Evolutionary conservation across 2,113 vertebrate genomes (phyloP).

Genomic region (Aldabrachelys gigantea): DNA sequence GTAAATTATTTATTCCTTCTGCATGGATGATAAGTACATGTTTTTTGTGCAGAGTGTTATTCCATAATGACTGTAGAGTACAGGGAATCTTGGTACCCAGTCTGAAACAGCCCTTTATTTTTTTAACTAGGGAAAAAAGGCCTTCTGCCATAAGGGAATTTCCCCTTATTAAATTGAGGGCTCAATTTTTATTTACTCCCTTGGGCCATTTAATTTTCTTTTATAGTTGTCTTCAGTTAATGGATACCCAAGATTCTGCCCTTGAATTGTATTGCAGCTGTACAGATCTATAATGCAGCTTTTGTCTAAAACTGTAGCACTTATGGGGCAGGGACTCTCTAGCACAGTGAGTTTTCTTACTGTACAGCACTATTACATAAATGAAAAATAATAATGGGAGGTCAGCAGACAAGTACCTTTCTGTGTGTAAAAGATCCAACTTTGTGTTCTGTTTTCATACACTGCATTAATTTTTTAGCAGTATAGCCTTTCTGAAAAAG

Average conservation of each 20-base stretch:
- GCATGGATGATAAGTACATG: neutral
- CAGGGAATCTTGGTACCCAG: constrained; percentile 27
- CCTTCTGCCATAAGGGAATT: neutral
- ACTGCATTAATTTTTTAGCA: too few relatives aligned
- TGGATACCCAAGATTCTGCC: neutral
- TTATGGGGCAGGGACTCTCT: neutral
- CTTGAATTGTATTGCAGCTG: neutral
- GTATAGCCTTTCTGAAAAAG: too few relatives aligned
- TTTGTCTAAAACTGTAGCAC: neutral
- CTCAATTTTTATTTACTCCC: neutral
- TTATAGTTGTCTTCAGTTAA: neutral
- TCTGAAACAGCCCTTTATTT: constrained; percentile 21
- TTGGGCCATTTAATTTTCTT: neutral
- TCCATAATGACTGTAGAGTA: constrained; percentile 6
- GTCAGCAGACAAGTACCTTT: neutral
- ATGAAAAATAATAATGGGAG: neutral
- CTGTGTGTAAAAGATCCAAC: too few relatives aligned
- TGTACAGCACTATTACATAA: neutral
- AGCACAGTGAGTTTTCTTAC: neutral
- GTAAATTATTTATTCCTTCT: constrained; percentile 71
- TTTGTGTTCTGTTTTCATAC: too few relatives aligned
- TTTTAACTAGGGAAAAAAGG: constrained; percentile 6
- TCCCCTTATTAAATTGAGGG: neutral
- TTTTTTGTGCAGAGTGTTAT: constrained; percentile 1
- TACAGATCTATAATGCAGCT: fast-evolving